Base-by-base conservation (phyloP, 2,113 vertebrate species). In the Scomber japonicus region DNA sequence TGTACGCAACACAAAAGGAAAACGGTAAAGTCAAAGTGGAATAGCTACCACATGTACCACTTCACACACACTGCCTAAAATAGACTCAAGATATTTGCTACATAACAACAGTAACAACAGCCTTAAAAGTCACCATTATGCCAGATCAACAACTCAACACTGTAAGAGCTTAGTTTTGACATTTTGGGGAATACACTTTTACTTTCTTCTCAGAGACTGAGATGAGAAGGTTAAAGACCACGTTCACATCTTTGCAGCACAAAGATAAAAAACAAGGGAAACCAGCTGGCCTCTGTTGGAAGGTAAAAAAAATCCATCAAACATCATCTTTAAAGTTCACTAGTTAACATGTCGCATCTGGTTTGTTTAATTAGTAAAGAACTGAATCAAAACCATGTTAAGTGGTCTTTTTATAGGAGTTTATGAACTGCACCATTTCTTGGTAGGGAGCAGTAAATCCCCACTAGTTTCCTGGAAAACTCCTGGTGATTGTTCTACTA, bases 1-100 rank as follows among this genome's bases (percentile, higher is more conserved):
- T 40, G 35, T 50, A 12, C 53, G 60, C 19, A 57, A 17, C 48
- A 55, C 46, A 40, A 59, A 3, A 71, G 31, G n/a, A 51, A 78
- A 77, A 27, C 0, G 0, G 13, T 31, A 57, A 50, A 44, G 14
- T 13, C 16, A 27, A 13, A 45, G 21, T 57, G 46, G 11, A 50
- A 27, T 12, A 46, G 62, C 31, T 78, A 55, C 13, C 17, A 53
- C 53, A 51, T 9, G 0, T 13, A 53, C 21, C 30, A 16, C 14
- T 15, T 45, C 45, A 45, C 14, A 17, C 8, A 21, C 17, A 65
- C 53, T 1, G 14, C 19, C 19, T 31, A 7, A 80, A 57, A 59
- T 10, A 50, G 11, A 53, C 56, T 73, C 53, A 6, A 44, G 16
- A 45, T 46, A 45, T n/a, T 35, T 65, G 14, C 31, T 6, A 10